Conservation (phyloP, 2,888 invertebrate genomes). For the Diaphora mendica region DNA sequence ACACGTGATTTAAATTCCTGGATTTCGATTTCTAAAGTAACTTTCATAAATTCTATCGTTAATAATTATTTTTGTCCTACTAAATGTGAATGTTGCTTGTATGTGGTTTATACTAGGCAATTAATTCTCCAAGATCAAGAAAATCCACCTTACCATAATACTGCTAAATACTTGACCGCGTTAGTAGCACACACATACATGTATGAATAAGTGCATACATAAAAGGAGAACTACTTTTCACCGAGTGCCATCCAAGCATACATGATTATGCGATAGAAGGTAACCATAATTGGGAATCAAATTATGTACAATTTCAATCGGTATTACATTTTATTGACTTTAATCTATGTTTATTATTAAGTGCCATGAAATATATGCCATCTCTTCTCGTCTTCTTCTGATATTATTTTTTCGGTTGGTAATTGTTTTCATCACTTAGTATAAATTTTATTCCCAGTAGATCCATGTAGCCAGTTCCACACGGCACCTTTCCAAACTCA, state of each 20-base stretch:
- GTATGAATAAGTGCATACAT: not conserved
- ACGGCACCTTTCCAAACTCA: too few relatives aligned
- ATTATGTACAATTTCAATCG: not conserved
- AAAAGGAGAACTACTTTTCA: constrained; percentile 31
- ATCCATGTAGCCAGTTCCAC: too few relatives aligned
- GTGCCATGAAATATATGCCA: too few relatives aligned
- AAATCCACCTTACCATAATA: constrained; percentile 19
- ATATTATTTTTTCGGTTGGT: not conserved
- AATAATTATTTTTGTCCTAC: constrained; percentile 8
- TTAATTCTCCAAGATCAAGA: constrained; percentile 28
- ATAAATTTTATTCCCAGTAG: too few relatives aligned
- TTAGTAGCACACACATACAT: constrained; percentile 5
- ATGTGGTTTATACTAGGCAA: constrained; percentile 26
- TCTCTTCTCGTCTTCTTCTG: too few relatives aligned
- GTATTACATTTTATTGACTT: not conserved
- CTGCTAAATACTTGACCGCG: constrained; percentile 16
- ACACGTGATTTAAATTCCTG: not conserved
- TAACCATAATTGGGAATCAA: not conserved
- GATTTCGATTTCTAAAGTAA: not conserved
- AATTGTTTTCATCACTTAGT: too few relatives aligned
- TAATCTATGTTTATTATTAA: not conserved
- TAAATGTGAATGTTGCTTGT: constrained; percentile 20
- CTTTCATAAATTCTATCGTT: not conserved
- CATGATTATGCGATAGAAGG: not conserved
- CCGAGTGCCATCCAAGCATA: constrained; percentile 11